Evolutionary conservation across 2,888 invertebrate species (phyloP), one percentile per base, ranked within the genome.

Genomic region (Oegoconia quadripuncta): DNA sequence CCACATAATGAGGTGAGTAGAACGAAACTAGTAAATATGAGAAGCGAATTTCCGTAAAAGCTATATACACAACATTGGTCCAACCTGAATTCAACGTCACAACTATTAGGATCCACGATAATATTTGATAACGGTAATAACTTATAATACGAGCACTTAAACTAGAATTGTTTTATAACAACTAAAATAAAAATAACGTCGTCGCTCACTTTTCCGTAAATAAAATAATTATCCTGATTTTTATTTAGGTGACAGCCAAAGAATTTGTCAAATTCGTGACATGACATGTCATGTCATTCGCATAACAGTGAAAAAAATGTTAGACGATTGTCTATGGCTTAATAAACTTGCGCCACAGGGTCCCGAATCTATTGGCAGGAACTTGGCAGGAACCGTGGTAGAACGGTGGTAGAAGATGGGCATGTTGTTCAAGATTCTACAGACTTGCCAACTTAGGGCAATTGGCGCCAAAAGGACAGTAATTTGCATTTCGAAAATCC

Each of bases 231-330:
- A 32, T 36, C 23, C 25, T 23, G 37, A 36, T 36, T 40, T 40
- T 35, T 39, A 37, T 37, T n/a, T n/a, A n/a, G n/a, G n/a, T n/a
- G n/a, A n/a, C 34, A 44, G 35, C 22, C 33, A 33, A 30, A 31
- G 28, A 37, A 39, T 15, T 18, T 37, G 41, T 31, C 37, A 39
- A 37, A 39, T 23, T 41, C 37, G 34, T 37, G 41, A 45, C 45
- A 37, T 45, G 41, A 39, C 37, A 37, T 35, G 28, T 42, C 26
- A 20, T 17, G 16, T 26, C n/a, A n/a, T n/a, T n/a, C n/a, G n/a
- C n/a, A n/a, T n/a, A n/a, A n/a, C n/a, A n/a, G n/a, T n/a, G n/a
- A n/a, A n/a, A n/a, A n/a, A n/a, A n/a, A n/a, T n/a, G n/a, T n/a
- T n/a, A n/a, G n/a, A n/a, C n/a, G n/a, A n/a, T n/a, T n/a, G n/a